phyloP scores from a whole-genome alignment of 2,797 vertebrate genomes.

The Anguilla megastoma region DNA sequence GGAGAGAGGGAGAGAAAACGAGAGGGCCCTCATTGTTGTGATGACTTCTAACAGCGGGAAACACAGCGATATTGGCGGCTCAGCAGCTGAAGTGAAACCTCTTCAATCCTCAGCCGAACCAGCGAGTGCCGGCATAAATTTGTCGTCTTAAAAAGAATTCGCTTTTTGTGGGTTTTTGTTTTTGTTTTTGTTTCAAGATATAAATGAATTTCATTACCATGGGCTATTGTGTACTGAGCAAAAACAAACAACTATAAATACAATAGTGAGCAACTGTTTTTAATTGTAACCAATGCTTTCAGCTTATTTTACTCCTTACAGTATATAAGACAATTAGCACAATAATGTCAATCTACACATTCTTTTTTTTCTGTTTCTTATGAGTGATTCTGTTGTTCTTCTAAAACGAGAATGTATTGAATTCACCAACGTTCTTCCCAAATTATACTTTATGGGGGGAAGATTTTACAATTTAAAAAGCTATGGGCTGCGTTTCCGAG shows the following conservation, averaged over 20 bases:
- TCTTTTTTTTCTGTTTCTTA: not conserved
- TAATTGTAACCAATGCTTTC: slow-evolving; percentile 21
- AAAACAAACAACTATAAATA: slow-evolving; percentile 10
- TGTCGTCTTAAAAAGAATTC: slow-evolving; percentile 32
- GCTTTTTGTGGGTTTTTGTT: slow-evolving; percentile 19
- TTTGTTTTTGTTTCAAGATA: slow-evolving; percentile 25
- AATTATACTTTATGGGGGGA: not conserved
- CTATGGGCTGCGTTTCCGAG: too few species aligned
- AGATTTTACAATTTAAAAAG: not conserved
- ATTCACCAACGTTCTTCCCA: not conserved
- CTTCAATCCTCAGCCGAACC: slow-evolving; percentile 32
- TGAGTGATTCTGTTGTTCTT: not conserved
- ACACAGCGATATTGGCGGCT: slow-evolving; percentile 22
- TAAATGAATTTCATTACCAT: slow-evolving; percentile 15
- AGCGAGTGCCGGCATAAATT: slow-evolving; percentile 33
- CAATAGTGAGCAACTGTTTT: not conserved
- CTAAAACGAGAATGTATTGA: not conserved
- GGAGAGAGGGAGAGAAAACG: slow-evolving; percentile 17
- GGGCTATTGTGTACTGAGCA: not conserved
- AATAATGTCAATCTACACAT: not conserved
- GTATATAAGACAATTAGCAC: not conserved
- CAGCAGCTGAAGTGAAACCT: slow-evolving; percentile 27
- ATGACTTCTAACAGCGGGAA: slow-evolving; percentile 34
- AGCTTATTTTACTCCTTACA: not conserved
- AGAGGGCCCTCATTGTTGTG: slow-evolving; percentile 26